A percentile compares a stretch with the other conserved stretches of the same genome.
These are phyloP conservation scores for Rotaria magnacalcarata DNA, from an alignment of 2,888 invertebrate genomes.

Conservation along the genomic window DNA sequence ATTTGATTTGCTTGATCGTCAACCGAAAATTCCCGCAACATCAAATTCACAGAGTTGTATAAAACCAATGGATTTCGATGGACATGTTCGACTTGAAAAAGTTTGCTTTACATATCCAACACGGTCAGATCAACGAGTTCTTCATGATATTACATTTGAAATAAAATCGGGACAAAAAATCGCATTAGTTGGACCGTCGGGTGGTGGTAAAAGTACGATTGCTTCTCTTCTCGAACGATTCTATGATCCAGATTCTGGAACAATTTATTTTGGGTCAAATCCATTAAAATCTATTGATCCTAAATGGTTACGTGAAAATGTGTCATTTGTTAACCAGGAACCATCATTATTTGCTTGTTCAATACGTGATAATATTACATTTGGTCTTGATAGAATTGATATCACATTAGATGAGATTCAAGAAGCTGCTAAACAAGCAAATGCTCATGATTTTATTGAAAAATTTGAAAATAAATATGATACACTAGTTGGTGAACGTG, in stretches of 20 bases:
- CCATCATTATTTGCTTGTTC: constrained; percentile 51
- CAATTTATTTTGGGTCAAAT: constrained; percentile 50
- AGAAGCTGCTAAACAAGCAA: constrained; percentile 54
- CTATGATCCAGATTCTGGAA: constrained; percentile 52
- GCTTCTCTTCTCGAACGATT: constrained; percentile 57
- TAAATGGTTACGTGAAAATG: constrained; percentile 42
- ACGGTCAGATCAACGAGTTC: constrained; percentile 69
- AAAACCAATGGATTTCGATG: constrained; percentile 53
- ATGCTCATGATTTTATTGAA: constrained; percentile 56
- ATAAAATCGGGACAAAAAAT: constrained; percentile 59
- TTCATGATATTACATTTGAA: constrained; percentile 55
- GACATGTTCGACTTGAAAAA: constrained; percentile 68
- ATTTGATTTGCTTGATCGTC: constrained; percentile 54
- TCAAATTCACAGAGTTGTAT: constrained; percentile 46
- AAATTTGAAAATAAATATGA: constrained; percentile 55
- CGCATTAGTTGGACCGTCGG: constrained; percentile 57
- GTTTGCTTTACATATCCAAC: constrained; percentile 75
- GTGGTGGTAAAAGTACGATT: constrained; percentile 54
- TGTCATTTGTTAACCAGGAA: constrained; percentile 46
- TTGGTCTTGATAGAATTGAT: constrained; percentile 51
- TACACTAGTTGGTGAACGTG: constrained; percentile 56
- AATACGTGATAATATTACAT: constrained; percentile 56
- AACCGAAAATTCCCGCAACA: constrained; percentile 51
- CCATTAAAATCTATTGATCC: constrained; percentile 38
- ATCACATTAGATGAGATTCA: constrained; percentile 50